Evolutionary conservation across 2,113 vertebrate genomes (phyloP).

Genomic region (Amblyopsis rosae): DNA sequence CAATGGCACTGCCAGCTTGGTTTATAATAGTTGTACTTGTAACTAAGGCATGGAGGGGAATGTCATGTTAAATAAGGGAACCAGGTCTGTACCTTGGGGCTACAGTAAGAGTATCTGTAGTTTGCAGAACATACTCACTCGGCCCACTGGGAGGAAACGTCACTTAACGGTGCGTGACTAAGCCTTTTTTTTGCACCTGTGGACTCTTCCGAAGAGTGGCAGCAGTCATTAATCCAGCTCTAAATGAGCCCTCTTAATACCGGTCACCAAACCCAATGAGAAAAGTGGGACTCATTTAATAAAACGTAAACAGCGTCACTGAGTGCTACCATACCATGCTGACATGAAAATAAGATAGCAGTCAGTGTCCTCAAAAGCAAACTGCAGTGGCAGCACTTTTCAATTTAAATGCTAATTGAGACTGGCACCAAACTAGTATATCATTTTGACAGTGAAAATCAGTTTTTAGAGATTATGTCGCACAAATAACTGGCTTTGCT

Average conservation of each 20-base stretch:
- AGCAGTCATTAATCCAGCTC: slow-evolving; percentile 44
- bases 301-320: slow-evolving; percentile 25
- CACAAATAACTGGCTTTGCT: slow-evolving; percentile 23
- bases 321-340: slow-evolving; percentile 6
- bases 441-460: slow-evolving; percentile 43
- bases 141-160: slow-evolving; percentile 4
- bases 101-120: neutral
- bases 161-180: neutral
- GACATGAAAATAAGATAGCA: slow-evolving; percentile 49
- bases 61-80: neutral
- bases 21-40: neutral
- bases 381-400: slow-evolving; percentile 40
- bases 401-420: slow-evolving; percentile 74
- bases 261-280: slow-evolving; percentile 36
- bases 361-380: slow-evolving; percentile 28
- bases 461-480: slow-evolving; percentile 26
- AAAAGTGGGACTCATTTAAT: slow-evolving; percentile 50
- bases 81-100: slow-evolving; percentile 8
- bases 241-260: slow-evolving; percentile 42
- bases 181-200: slow-evolving; percentile 23
- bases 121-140: neutral
- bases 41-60: neutral
- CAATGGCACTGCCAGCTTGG: neutral
- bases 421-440: slow-evolving; percentile 27
- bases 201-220: slow-evolving; percentile 6